Base-by-base conservation (phyloP, 2,797 vertebrate species). In the Myripristis murdjan region DNA sequence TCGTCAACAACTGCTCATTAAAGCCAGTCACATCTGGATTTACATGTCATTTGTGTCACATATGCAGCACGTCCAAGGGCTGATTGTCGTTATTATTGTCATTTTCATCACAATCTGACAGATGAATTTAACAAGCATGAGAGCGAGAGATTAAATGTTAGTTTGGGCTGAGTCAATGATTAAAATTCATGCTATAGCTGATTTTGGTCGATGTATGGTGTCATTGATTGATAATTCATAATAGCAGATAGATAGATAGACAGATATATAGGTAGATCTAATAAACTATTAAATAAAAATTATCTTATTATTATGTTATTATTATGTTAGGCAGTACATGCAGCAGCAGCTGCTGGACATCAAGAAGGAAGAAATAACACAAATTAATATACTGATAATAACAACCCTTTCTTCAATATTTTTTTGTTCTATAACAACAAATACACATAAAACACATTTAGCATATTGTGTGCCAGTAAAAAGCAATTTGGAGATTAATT, bases 1-100 rank as follows among this genome's bases (percentile, higher is more conserved):
- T 91, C 60, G 57, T 83, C 83, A 90, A 74, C 86, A 89, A 83
- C 84, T 89, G 87, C 84, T 88, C 84, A 90, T 90, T 93, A 90
- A 61, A 89, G 83, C 71, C 86, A 77, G 57, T 87, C 83, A 87
- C 86, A 90, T 91, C 82, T 92, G 88, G 84, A 91, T 91, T 90
- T 91, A 87, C 75, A 8, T 73, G 72, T 73, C 79, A 90, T 90
- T 91, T 87, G 79, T 85, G 87, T 90, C 90, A 90, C 59, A 84
- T 75, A 54, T 81, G 51, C 84, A 89, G 82, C 84, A 81, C 41
- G 73, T 57, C 64, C 75, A 43, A 67, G 23, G 53, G 73, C 71
- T 64, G 58, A 37, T 57, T 35, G 31, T 81, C 47, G 44, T 81
- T 75, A 81, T 84, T 63, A 79, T 74, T 70, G 52, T 73, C 48